These are phyloP conservation scores for Carassius auratus DNA, from an alignment of 2,113 vertebrate species.

Conservation along the genomic window DNA sequence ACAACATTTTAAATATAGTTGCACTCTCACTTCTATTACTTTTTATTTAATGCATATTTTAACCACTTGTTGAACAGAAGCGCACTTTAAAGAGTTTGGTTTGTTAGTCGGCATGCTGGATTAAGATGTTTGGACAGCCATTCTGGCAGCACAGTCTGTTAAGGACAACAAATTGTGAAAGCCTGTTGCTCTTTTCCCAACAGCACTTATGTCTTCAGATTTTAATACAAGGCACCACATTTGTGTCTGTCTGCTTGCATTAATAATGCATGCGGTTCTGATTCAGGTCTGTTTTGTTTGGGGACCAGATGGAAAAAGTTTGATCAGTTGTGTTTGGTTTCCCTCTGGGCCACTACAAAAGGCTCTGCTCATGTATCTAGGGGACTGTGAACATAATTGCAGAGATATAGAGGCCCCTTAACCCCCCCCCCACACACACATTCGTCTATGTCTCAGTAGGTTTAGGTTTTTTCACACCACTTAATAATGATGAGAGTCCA, in stretches of 20 bases:
- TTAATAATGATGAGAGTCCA: slow-evolving; percentile 50
- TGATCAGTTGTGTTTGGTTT: slow-evolving; percentile 62
- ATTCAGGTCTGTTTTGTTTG: slow-evolving; percentile 67
- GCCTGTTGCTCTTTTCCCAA: slow-evolving; percentile 46
- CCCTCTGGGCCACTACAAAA: slow-evolving; percentile 51
- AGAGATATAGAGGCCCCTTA: slow-evolving; percentile 50
- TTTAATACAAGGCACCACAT: slow-evolving; percentile 52
- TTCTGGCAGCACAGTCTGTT: slow-evolving; percentile 66
- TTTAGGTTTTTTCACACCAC: slow-evolving; percentile 56
- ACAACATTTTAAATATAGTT: not conserved
- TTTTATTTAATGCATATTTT: not conserved
- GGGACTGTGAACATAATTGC: slow-evolving; percentile 65
- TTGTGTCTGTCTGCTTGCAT: slow-evolving; percentile 46
- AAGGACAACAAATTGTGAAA: slow-evolving; percentile 70
- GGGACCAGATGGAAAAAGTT: slow-evolving; percentile 67
- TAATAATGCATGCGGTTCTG: slow-evolving; percentile 66
- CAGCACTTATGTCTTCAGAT: slow-evolving; percentile 49
- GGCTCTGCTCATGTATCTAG: slow-evolving; percentile 57
- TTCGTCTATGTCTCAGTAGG: slow-evolving; percentile 55
- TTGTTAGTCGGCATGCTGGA: not conserved
- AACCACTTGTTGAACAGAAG: not conserved
- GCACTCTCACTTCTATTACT: not conserved
- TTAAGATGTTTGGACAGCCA: slow-evolving; percentile 41
- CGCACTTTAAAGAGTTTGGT: not conserved
- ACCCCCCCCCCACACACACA: slow-evolving; percentile 14